Conservation (phyloP, 2,888 invertebrate genomes). For the Lysandra bellargus region DNA sequence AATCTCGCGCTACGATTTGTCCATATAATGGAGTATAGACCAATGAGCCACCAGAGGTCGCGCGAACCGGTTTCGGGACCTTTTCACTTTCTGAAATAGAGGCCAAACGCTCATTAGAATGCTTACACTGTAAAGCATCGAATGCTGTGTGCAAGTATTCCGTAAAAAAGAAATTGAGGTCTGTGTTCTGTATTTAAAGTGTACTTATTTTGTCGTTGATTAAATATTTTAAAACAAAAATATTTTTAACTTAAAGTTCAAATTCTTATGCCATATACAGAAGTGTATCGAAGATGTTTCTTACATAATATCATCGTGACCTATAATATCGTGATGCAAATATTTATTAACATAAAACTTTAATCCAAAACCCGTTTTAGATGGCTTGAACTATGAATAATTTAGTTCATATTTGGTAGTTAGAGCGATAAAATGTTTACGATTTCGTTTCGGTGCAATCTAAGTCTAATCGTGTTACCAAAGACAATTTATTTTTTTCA, state of each 20-base stretch:
- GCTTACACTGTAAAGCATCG: slow-evolving; percentile 4
- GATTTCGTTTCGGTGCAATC: slow-evolving; percentile 14
- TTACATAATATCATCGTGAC: slow-evolving; percentile 29
- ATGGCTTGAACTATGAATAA: slow-evolving; percentile 21
- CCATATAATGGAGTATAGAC: background rate
- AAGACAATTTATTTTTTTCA: slow-evolving; percentile 21
- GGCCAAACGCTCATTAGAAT: slow-evolving; percentile 29
- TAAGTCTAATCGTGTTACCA: background rate
- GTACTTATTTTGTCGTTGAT: background rate
- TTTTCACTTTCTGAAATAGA: slow-evolving; percentile 31
- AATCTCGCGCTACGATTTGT: slow-evolving; percentile 15
- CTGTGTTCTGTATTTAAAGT: background rate
- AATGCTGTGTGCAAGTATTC: slow-evolving; percentile 3
- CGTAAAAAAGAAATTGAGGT: slow-evolving; percentile 10
- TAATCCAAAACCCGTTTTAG: background rate
- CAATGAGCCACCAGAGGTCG: slow-evolving; percentile 18
- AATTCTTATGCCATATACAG: background rate
- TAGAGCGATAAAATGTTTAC: slow-evolving; percentile 20
- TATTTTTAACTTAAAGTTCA: background rate
- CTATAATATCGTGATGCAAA: slow-evolving; percentile 25
- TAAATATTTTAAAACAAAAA: background rate
- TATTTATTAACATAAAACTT: slow-evolving; percentile 16
- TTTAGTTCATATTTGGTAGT: slow-evolving; percentile 2
- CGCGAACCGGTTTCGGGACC: slow-evolving; percentile 14
- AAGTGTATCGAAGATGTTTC: background rate